Conservation (phyloP, 1,140 invertebrate genomes). For the Penaeus vannamei region DNA sequence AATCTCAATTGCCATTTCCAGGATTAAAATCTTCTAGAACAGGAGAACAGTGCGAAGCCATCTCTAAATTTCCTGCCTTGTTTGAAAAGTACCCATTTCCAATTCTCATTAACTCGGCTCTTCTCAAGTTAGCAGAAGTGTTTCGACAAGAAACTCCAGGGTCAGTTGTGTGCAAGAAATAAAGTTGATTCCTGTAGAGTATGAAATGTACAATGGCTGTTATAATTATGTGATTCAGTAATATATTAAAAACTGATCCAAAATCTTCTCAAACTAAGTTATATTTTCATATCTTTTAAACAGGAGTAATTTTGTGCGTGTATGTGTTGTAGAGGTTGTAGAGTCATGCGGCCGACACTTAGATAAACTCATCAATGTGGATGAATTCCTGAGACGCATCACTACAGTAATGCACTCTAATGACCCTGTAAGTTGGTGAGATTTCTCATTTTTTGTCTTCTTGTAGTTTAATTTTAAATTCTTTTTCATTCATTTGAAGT, state of each 20-base stretch:
- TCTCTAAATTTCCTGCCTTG: slow-evolving; percentile 92
- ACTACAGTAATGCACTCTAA: slow-evolving; percentile 97
- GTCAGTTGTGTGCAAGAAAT: slow-evolving; percentile 24
- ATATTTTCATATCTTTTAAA: slow-evolving; percentile 66
- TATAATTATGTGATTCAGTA: too few species aligned
- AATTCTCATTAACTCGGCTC: slow-evolving; percentile 96
- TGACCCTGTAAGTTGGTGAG: slow-evolving; percentile 80
- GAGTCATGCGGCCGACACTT: slow-evolving; percentile 96
- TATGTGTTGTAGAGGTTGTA: slow-evolving; percentile 94
- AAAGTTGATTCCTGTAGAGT: too few species aligned
- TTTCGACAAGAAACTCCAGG: slow-evolving; percentile 82
- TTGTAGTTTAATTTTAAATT: too few species aligned
- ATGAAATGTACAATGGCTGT: too few species aligned
- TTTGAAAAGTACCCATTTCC: slow-evolving; percentile 99
- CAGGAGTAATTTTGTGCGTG: slow-evolving; percentile 89
- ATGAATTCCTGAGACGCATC: slow-evolving; percentile 94
- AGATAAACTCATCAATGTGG: slow-evolving; percentile 96
- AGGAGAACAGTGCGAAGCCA: slow-evolving; percentile 96
- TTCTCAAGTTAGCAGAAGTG: slow-evolving; percentile 94
- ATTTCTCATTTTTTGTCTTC: too few species aligned
- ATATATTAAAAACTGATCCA: too few species aligned
- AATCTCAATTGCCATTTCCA: slow-evolving; percentile 71
- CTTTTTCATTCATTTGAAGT: too few species aligned
- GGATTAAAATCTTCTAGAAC: slow-evolving; percentile 89
- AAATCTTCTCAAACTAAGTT: background rate